phyloP scores from a whole-genome alignment of 1,140 invertebrate species.

The Aphis craccivora region DNA sequence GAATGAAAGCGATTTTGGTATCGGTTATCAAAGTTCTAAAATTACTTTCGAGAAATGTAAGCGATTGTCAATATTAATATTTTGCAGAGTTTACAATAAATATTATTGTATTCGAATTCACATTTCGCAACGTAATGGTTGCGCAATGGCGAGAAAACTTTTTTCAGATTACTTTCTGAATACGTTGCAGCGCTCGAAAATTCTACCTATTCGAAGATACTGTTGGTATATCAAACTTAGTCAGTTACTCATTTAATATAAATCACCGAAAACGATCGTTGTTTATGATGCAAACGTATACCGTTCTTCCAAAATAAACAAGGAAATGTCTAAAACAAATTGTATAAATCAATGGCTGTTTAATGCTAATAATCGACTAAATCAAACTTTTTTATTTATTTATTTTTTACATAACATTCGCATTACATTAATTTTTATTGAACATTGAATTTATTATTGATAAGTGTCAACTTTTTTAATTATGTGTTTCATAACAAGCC shows the following conservation, averaged over 20 bases:
- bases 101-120: slow-evolving; percentile 2
- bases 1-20: neutral
- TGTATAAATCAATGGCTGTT: neutral
- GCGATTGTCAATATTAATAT: slow-evolving; percentile 16
- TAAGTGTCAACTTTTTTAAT: too few species aligned
- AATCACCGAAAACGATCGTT: neutral
- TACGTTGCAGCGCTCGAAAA: neutral
- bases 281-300: neutral
- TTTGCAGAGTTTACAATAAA: neutral
- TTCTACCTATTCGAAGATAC: neutral
- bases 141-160: neutral
- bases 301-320: neutral
- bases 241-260: neutral
- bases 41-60: neutral
- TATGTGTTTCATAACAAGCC: neutral
- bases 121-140: neutral
- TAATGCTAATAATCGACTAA: neutral
- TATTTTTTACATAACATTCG: neutral
- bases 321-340: neutral
- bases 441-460: too few species aligned
- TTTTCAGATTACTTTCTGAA: neutral
- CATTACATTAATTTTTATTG: too few species aligned
- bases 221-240: neutral
- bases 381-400: neutral
- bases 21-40: neutral